Evolutionary conservation across 2,888 invertebrate species (phyloP), one percentile per base, ranked within the genome.

Genomic region (Fissipunctia ypsillon): DNA sequence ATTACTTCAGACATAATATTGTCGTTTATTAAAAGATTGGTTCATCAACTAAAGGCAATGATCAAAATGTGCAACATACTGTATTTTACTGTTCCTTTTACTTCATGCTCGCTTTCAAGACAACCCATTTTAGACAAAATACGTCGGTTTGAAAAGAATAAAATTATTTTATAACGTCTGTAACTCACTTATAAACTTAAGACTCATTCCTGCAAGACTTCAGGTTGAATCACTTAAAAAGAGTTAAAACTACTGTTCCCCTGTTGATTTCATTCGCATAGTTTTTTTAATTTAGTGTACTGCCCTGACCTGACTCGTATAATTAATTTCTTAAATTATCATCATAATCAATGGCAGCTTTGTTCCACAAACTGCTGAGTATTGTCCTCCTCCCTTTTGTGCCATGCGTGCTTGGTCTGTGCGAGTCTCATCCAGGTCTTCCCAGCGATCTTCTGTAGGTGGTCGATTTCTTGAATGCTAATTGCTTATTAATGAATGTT

Each of bases 21-120:
- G 35, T 56, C 38, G 65, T 61, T 52, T 28, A 76, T 61, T 52
- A 35, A 35, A 52, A 16, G 50, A 41, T 50, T 63, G 41, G 31
- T 16, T 48, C 57, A 59, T 57, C n/a, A 45, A n/a, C 22, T 12
- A 4, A 54, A 38, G 63, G 48, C 48, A 69, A 41, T 43, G 28
- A 67, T 54, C 50, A 64, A 69, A 80, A 60, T 78, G 14, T 80
- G 67, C 73, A 52, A 22, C 38, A 56, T 81, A 57, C 52, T 63
- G 31, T 60, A 65, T 77, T 69, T 57, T 38, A 38, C n/a, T 57
- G 31, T 31, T 45, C 7, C 12, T 70, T 71, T 70, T 67, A 78
- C 52, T 64, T 43, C 12, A 48, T 50, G 25, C 45, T 60, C 9
- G 25, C 19, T 61, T 56, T 68, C 43, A 79, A 50, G 57, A 50